These are phyloP conservation scores for Discoglossus pictus DNA, from an alignment of 2,797 vertebrate species.

Conservation along the genomic window DNA sequence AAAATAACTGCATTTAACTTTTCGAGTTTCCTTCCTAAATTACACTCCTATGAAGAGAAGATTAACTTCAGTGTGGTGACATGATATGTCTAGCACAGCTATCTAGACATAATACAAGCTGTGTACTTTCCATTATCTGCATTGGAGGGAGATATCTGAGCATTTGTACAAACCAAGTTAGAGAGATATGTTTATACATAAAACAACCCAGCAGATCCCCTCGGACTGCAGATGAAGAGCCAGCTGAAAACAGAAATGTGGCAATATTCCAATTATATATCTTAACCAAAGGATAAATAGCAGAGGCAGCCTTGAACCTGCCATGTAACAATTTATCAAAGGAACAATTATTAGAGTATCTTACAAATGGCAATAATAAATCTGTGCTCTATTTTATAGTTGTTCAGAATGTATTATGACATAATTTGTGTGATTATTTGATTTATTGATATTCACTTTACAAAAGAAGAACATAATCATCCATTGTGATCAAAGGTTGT, in stretches of 20 bases:
- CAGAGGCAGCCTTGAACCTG: no score
- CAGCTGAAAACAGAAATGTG: neutral
- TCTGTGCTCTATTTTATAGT: no score
- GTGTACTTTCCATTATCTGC: constrained; percentile 36
- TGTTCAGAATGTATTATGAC: no score
- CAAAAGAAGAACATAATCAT: no score
- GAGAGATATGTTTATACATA: neutral
- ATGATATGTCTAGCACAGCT: constrained; percentile 19
- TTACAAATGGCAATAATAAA: no score
- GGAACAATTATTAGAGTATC: no score
- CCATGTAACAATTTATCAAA: no score
- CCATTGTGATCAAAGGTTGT: no score
- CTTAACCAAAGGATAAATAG: no score
- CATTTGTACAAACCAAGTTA: neutral
- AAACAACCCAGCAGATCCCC: neutral
- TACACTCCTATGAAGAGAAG: constrained; percentile 10
- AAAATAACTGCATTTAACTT: no score
- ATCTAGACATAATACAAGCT: constrained; percentile 39
- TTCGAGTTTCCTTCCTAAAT: constrained; percentile 8
- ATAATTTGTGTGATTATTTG: no score
- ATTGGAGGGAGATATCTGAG: constrained; percentile 20
- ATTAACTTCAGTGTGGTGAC: constrained; percentile 10
- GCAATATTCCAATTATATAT: neutral
- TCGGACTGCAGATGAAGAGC: neutral
- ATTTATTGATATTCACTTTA: no score